phyloP scores from a whole-genome alignment of 2,113 vertebrate species.

The Colius striatus region DNA sequence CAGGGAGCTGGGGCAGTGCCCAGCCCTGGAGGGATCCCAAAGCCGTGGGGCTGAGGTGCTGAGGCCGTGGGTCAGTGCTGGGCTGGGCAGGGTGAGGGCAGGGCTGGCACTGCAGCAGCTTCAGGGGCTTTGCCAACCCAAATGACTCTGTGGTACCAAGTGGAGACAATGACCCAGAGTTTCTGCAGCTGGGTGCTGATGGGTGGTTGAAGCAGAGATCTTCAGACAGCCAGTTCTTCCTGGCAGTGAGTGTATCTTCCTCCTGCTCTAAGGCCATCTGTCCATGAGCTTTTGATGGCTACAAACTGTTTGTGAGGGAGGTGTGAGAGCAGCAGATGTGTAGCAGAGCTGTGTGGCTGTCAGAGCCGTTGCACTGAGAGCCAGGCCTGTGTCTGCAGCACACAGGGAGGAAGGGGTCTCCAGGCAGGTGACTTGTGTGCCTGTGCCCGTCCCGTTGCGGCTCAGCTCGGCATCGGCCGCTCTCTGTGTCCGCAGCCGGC shows the following conservation, averaged over 20 bases:
- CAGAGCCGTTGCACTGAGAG: not conserved
- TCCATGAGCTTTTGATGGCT: not conserved
- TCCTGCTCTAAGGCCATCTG: not conserved
- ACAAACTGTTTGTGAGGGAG: not conserved
- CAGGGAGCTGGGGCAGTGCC: too few species aligned
- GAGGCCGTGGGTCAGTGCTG: too few species aligned
- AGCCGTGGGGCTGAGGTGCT: too few species aligned
- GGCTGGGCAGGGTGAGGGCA: too few species aligned
- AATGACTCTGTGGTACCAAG: too few species aligned
- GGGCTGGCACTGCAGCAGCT: too few species aligned
- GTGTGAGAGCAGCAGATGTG: not conserved
- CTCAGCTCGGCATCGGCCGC: fast-evolving
- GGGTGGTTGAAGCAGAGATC: not conserved
- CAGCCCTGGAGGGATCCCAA: too few species aligned
- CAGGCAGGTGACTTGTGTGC: not conserved
- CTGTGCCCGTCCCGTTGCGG: not conserved
- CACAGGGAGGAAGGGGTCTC: not conserved
- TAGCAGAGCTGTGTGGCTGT: fast-evolving
- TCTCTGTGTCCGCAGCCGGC: constrained; percentile 73
- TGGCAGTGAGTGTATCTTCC: not conserved
- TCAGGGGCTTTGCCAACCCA: too few species aligned
- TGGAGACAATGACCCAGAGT: fast-evolving
- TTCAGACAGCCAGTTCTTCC: not conserved
- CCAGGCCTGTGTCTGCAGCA: not conserved
- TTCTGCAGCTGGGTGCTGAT: not conserved